Base-by-base conservation (phyloP, 2,888 invertebrate genomes). In the Eumacrocentrus americanus region DNA sequence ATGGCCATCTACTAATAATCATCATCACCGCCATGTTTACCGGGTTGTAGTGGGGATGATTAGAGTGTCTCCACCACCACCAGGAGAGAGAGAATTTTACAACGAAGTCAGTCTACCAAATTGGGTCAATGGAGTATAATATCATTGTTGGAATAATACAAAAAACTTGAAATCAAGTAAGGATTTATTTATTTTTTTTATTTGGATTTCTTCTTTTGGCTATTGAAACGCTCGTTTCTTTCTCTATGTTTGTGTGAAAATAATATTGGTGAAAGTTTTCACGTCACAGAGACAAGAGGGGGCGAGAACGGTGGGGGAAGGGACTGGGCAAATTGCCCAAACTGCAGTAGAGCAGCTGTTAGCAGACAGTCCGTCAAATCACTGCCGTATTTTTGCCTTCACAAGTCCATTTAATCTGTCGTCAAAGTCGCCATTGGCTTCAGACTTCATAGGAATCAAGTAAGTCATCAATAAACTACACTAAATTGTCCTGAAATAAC, bases 281-380 rank as follows among this genome's bases (percentile, higher is more conserved):
- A 29, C 29, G 29, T 29, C 29, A 29, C 29, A 29, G 9, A 29
- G 29, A 38, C 14, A 38, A 38, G 9, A n/a, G n/a, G n/a, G n/a
- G n/a, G n/a, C n/a, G n/a, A n/a, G n/a, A n/a, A n/a, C n/a, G n/a
- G n/a, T n/a, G n/a, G n/a, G n/a, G n/a, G n/a, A n/a, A n/a, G n/a
- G n/a, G n/a, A 14, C 18, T 42, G 18, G 20, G n/a, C 11, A 35
- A 37, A 51, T 11, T 23, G 23, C 51, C 18, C 14, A 34, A 50
- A 50, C 34, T 25, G 34, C n/a, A n/a, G n/a, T 34, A 18, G 18
- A 51, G 35, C 51, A 51, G 51, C 51, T 51, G 51, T 51, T 51
- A 51, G 29, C 29, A 51, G 14, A 51, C 16, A 25, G 9, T 29
- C 25, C 12, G 12, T 37, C 20, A 35, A 29, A 20, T 37, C 37